Conservation (phyloP, 1,140 invertebrate genomes). For the Meloidogyne exigua region DNA sequence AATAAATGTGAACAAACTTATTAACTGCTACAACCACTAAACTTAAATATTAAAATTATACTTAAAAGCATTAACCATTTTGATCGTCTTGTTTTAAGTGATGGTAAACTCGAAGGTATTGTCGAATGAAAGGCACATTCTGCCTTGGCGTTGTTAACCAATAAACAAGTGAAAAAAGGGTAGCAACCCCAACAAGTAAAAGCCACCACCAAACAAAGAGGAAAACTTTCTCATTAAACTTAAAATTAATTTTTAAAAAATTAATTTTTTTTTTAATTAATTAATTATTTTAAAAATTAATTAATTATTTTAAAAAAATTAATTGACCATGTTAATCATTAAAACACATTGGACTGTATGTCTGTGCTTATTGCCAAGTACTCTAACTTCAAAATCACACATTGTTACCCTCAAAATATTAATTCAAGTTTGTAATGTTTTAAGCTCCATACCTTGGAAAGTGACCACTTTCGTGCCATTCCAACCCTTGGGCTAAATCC, state of each 20-base stretch:
- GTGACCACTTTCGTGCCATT: conserved; percentile 65
- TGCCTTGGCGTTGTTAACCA: conserved; percentile 34
- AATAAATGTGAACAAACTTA: conserved; percentile 62
- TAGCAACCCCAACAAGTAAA: conserved; percentile 54
- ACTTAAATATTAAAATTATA: conserved; percentile 8
- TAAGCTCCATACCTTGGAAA: conserved; percentile 48
- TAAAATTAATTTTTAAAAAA: not conserved
- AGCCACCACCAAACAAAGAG: conserved; percentile 63
- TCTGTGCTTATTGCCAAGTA: conserved; percentile 64
- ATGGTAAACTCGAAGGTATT: conserved; percentile 35
- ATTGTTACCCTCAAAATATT: conserved; percentile 66
- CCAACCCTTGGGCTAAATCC: conserved; percentile 64
- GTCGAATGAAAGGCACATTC: conserved; percentile 21
- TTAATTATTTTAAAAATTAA: conserved; percentile 33
- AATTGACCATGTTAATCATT: conserved; percentile 64
- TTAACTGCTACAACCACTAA: conserved; percentile 40
- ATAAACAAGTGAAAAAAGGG: conserved; percentile 57
- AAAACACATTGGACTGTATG: conserved; percentile 64
- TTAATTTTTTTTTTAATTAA: conserved; percentile 63
- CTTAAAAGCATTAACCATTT: conserved; percentile 13
- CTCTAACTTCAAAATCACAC: conserved; percentile 64
- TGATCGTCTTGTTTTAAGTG: conserved; percentile 33
- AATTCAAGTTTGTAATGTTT: no score
- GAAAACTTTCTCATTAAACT: conserved; percentile 62
- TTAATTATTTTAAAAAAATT: conserved; percentile 64